Evolutionary conservation across 2,888 invertebrate genomes (phyloP), one percentile per base, ranked within the genome.

Genomic region (Peribatodes rhomboidaria): DNA sequence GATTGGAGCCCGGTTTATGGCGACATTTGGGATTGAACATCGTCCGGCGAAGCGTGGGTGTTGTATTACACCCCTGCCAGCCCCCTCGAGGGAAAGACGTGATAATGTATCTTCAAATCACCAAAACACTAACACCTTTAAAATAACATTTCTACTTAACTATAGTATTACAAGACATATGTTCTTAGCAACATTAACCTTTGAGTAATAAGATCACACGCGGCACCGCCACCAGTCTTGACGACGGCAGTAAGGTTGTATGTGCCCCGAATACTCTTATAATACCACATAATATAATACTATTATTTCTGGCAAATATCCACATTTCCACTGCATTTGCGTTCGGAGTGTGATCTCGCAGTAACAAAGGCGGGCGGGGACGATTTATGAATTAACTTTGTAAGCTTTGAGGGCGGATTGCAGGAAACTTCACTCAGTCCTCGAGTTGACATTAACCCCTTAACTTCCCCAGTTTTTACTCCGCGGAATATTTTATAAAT

Each of bases 371-470:
- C 59, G 47, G 13, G 50, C 22, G 49, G 41, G 42, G 18, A 59
- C 67, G 57, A 67, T 67, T 67, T 67, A 63, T 63, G 63, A 67
- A 67, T 63, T 67, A 63, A 67, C 63, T 67, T 67, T 49, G 53
- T 63, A 49, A 63, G 56, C 56, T 63, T 61, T 49, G 63, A 59
- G 57, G 56, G 60, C 41, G 58, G 49, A 49, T 59, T 56, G 37
- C 49, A 53, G 55, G 64, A 47, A 68, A 68, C 68, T 68, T 65
- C 61, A 66, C 58, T 68, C 50, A 65, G 65, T 66, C 62, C 62
- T 65, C 56, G 55, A 67, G 68, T 70, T 70, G 67, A 72, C 70
- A 66, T 67, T 64, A 65, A 62, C 60, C 67, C 68, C 58, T 61
- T 65, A 61, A 65, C 63, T 64, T 60, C 39, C 50, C 42, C 55